A percentile compares a stretch with the other conserved stretches of the same genome.
phyloP scores from a whole-genome alignment of 1,140 invertebrate genomes.

The Polypedilum vanderplanki region DNA sequence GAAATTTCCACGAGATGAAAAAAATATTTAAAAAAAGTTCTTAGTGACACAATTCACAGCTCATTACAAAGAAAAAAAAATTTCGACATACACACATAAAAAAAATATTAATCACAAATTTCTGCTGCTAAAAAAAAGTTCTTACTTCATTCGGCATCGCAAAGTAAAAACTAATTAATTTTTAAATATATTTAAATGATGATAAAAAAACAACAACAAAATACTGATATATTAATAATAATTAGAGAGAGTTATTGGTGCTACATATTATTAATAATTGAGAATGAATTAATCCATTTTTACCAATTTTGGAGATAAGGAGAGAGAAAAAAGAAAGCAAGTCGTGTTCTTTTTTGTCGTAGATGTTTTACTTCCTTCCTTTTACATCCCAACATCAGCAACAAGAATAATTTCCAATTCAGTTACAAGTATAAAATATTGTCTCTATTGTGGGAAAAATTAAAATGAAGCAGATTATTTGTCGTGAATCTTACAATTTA shows the following conservation, averaged over 20 bases:
- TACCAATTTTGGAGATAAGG: neutral
- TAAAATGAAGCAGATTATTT: too few relatives aligned
- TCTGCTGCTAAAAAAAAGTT: neutral
- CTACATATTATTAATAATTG: constrained; percentile 4
- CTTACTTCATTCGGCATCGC: neutral
- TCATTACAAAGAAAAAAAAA: neutral
- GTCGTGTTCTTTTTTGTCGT: too few relatives aligned
- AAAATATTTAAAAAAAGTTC: neutral
- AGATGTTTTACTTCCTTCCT: too few relatives aligned
- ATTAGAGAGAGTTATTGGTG: constrained; percentile 12
- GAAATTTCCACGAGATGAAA: neutral
- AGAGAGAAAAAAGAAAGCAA: too few relatives aligned
- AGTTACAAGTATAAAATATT: too few relatives aligned
- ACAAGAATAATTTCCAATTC: too few relatives aligned
- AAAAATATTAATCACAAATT: neutral
- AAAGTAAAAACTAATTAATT: constrained; percentile 39
- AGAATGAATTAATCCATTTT: constrained; percentile 14
- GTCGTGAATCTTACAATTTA: too few relatives aligned
- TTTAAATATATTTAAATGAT: neutral
- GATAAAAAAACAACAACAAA: too few relatives aligned
- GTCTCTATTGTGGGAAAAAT: too few relatives aligned
- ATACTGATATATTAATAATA: neutral
- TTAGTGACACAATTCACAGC: neutral
- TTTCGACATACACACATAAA: neutral
- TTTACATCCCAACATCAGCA: too few relatives aligned